Evolutionary conservation across 2,113 vertebrate genomes (phyloP).

Genomic region (Aldabrachelys gigantea): DNA sequence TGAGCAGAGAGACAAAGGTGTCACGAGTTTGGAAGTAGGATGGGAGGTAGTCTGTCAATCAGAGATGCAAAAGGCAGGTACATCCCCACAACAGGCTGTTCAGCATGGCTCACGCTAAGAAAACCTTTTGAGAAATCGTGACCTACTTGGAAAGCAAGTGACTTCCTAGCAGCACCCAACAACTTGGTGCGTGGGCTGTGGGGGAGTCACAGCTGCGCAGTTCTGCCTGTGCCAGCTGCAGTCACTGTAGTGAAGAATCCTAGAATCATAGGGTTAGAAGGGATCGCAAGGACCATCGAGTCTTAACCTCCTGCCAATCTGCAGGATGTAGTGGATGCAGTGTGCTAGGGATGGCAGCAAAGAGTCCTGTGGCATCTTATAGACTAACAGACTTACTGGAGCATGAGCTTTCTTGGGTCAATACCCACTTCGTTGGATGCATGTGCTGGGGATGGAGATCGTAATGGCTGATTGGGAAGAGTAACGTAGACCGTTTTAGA

Average conservation of each 20-base stretch:
- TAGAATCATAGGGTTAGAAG: too few species aligned
- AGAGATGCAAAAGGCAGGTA: not conserved
- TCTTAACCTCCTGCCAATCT: too few species aligned
- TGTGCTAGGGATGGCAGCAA: not conserved
- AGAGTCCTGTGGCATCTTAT: too few species aligned
- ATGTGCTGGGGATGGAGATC: not conserved
- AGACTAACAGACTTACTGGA: too few species aligned
- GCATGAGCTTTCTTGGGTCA: too few species aligned
- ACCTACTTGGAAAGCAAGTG: not conserved
- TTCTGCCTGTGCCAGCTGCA: not conserved
- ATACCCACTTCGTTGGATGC: too few species aligned
- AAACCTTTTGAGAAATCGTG: not conserved
- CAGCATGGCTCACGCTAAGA: rapidly evolving
- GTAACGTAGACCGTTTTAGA: rapidly evolving
- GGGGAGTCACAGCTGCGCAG: not conserved
- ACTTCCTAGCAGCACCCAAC: not conserved
- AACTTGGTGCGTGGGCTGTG: not conserved
- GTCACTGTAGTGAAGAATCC: not conserved
- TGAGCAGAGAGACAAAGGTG: not conserved
- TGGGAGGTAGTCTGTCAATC: not conserved
- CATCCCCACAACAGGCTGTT: rapidly evolving
- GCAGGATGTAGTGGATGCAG: too few species aligned
- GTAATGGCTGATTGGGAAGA: not conserved
- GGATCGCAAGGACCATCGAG: too few species aligned
- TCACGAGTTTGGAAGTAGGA: not conserved